Percentiles rank a stretch among this genome's conserved stretches.
Evolutionary conservation across 2,888 invertebrate genomes (phyloP).

Genomic region (Diadegma fenestrale): DNA sequence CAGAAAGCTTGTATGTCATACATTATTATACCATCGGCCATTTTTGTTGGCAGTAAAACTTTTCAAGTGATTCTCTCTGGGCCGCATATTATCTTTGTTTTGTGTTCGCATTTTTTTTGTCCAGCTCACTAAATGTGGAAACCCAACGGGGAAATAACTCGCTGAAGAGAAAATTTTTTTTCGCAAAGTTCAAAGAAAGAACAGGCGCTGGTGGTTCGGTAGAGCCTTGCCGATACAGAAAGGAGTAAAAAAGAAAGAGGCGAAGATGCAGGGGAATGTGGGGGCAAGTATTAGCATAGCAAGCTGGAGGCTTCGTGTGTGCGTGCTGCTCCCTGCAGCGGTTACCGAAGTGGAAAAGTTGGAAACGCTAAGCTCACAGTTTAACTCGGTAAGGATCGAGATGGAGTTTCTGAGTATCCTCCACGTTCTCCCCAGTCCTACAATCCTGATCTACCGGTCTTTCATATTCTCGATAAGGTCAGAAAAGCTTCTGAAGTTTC

Average conservation of each 20-base stretch:
- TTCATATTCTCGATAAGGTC: conserved; percentile 54
- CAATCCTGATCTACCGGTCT: conserved; percentile 4
- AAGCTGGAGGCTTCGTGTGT: conserved; percentile 35
- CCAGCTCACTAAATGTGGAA: conserved; percentile 55
- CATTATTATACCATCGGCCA: too few relatives aligned
- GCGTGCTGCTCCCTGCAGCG: conserved; percentile 35
- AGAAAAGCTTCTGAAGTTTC: conserved; percentile 73
- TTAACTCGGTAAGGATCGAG: conserved; percentile 75
- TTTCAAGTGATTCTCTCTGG: conserved; percentile 57
- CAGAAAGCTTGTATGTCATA: conserved; percentile 6
- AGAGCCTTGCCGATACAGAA: conserved; percentile 62
- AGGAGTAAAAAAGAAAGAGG: conserved; percentile 53
- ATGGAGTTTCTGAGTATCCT: conserved; percentile 57
- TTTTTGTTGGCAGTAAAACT: conserved; percentile 49
- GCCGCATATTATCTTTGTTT: neutral
- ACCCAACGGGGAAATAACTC: conserved; percentile 40
- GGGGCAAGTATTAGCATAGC: conserved; percentile 55
- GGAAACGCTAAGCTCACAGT: conserved; percentile 72
- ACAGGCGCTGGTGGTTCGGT: conserved; percentile 20
- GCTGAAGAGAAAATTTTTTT: conserved; percentile 47
- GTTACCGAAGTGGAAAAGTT: conserved; percentile 77
- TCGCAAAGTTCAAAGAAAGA: conserved; percentile 62
- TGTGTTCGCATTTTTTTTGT: conserved; percentile 26
- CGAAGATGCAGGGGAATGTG: conserved; percentile 50
- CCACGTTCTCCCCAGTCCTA: neutral